These are phyloP conservation scores for Oreotrochilus melanogaster DNA, from an alignment of 2,113 vertebrate species.

Conservation along the genomic window DNA sequence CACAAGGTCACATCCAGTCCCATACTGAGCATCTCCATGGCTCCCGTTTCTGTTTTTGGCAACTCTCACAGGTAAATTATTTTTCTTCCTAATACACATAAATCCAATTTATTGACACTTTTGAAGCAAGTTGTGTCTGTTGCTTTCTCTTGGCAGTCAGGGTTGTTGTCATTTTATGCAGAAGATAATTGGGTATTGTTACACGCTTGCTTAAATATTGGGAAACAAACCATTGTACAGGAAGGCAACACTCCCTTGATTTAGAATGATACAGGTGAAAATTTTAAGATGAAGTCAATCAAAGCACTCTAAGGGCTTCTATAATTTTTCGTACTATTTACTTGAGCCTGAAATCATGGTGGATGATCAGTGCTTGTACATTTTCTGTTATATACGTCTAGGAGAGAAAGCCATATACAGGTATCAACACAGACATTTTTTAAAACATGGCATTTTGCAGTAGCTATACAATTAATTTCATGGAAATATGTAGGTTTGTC, in stretches of 20 bases:
- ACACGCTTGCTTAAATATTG: rapidly evolving
- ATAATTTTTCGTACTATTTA: neutral
- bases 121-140: neutral
- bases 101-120: neutral
- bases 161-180: neutral
- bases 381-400: neutral
- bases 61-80: rapidly evolving
- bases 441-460: neutral
- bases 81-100: neutral
- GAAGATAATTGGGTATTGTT: neutral
- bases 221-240: neutral
- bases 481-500: neutral
- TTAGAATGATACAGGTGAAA: neutral
- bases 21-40: neutral
- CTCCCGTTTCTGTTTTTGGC: neutral
- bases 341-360: neutral
- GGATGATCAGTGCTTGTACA: neutral
- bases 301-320: neutral
- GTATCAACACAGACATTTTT: neutral
- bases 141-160: neutral
- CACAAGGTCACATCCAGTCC: neutral
- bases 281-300: neutral
- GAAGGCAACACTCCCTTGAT: neutral
- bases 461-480: neutral
- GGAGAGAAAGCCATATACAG: neutral